phyloP scores from a whole-genome alignment of 2,113 vertebrate species.

The Trematocara marginatum region DNA sequence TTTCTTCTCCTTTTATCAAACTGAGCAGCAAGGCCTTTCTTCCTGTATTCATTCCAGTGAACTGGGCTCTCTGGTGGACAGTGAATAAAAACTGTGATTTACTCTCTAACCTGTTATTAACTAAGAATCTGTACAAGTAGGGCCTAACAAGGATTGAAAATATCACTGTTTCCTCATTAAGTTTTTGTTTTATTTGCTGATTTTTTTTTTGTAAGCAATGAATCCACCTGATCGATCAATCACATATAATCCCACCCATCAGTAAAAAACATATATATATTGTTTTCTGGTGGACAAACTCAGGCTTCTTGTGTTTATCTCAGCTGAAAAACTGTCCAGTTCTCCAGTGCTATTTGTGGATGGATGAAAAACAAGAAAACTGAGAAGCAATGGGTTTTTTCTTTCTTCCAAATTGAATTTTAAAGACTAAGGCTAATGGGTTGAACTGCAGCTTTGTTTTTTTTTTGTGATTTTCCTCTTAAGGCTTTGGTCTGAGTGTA shows the following conservation, averaged over 20 bases:
- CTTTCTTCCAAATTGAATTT: conserved; percentile 21
- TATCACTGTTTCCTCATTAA: not conserved
- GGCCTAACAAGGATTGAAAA: not conserved
- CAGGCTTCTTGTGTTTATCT: conserved; percentile 21
- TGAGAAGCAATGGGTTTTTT: not conserved
- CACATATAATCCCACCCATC: not conserved
- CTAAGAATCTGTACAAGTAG: not conserved
- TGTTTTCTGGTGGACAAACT: conserved; percentile 3
- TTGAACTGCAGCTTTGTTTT: conserved; percentile 57
- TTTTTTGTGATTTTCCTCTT: conserved; percentile 52
- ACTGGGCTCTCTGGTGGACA: conserved; percentile 27
- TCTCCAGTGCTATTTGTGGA: conserved; percentile 8
- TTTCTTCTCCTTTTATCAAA: not conserved
- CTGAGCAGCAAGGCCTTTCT: not conserved
- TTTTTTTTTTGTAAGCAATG: not conserved
- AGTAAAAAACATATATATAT: not conserved
- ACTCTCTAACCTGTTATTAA: not conserved
- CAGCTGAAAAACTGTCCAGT: conserved; percentile 7
- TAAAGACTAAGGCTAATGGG: conserved; percentile 45
- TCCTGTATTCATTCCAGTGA: conserved; percentile 10
- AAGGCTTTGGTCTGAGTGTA: conserved; percentile 70
- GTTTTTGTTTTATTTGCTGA: not conserved
- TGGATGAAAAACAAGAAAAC: not conserved
- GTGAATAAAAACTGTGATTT: conserved; percentile 22
- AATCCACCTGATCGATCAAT: not conserved